Percentiles rank a stretch among this genome's conserved stretches.
phyloP scores from a whole-genome alignment of 2,888 invertebrate species.

The Eueremaeus valkanovi region DNA sequence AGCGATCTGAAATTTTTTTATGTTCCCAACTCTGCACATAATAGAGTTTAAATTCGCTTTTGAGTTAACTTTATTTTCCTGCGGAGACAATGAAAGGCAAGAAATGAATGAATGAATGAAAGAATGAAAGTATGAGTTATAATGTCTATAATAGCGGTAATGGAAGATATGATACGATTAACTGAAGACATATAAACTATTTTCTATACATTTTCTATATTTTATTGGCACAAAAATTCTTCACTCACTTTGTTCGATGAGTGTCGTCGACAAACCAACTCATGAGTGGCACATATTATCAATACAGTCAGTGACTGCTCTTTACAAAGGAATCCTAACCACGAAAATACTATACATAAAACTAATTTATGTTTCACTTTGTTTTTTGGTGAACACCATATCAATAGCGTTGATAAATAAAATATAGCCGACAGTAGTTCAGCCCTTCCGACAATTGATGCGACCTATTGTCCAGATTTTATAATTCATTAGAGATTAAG shows the following conservation, averaged over 20 bases:
- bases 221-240: too few relatives aligned
- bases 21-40: constrained; percentile 25
- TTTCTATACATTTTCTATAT: too few relatives aligned
- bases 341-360: constrained; percentile 48
- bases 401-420: constrained; percentile 51
- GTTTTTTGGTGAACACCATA: constrained; percentile 33
- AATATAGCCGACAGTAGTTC: constrained; percentile 54
- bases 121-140: not conserved
- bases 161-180: too few relatives aligned
- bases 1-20: constrained; percentile 19
- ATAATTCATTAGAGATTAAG: not conserved
- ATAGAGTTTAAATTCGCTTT: constrained; percentile 13
- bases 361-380: constrained; percentile 31
- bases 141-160: too few relatives aligned
- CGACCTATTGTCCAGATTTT: constrained; percentile 48
- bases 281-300: constrained; percentile 32
- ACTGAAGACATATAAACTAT: too few relatives aligned
- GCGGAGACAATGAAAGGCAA: not conserved
- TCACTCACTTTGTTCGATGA: constrained; percentile 25
- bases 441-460: constrained; percentile 54
- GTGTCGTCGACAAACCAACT: not conserved
- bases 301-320: constrained; percentile 54
- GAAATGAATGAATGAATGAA: constrained; percentile 2
- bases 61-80: constrained; percentile 24
- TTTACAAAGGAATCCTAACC: constrained; percentile 54